Conservation (phyloP, 30 jellyfish, hydroid and myxozoan genomes). For the Calvadosia cruxmelitensis region DNA sequence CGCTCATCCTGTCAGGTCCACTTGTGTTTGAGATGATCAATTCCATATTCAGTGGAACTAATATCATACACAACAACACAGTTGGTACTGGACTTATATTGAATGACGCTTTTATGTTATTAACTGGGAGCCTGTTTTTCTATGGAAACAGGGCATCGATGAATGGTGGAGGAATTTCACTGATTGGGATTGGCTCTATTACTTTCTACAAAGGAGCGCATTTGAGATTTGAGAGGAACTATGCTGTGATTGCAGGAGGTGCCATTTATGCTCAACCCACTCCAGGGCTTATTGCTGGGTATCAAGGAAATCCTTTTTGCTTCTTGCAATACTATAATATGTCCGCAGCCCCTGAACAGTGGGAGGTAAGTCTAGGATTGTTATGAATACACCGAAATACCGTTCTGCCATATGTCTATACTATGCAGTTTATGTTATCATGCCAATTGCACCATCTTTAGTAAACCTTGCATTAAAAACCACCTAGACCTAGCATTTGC, state of each 20-base stretch:
- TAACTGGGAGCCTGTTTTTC: constrained; percentile 30
- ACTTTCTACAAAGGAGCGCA: constrained; percentile 17
- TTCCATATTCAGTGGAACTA: constrained; percentile 15
- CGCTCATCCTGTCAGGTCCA: constrained; percentile 24
- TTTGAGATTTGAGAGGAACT: constrained; percentile 16
- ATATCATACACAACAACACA: constrained; percentile 6
- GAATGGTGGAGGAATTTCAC: constrained; percentile 45
- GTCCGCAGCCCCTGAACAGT: constrained; percentile 21
- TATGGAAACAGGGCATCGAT: constrained; percentile 15
- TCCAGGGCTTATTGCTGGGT: constrained; percentile 9
- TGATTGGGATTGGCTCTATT: constrained; percentile 31
- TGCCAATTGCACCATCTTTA: too few relatives aligned
- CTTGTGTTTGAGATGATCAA: constrained; percentile 10
- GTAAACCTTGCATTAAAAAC: too few relatives aligned
- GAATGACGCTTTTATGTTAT: constrained; percentile 15
- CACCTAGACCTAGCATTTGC: too few relatives aligned
- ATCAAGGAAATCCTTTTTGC: constrained; percentile 37
- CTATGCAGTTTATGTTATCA: too few relatives aligned
- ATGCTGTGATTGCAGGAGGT: constrained; percentile 32
- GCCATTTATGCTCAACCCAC: constrained; percentile 17
- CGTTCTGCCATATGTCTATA: too few relatives aligned
- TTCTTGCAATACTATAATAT: constrained; percentile 26
- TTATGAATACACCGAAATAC: too few relatives aligned
- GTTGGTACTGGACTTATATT: constrained; percentile 25
- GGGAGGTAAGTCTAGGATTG: constrained; percentile 31